Evolutionary conservation across 2,797 vertebrate genomes (phyloP).

Genomic region (Cynodonichthys magdalenae): DNA sequence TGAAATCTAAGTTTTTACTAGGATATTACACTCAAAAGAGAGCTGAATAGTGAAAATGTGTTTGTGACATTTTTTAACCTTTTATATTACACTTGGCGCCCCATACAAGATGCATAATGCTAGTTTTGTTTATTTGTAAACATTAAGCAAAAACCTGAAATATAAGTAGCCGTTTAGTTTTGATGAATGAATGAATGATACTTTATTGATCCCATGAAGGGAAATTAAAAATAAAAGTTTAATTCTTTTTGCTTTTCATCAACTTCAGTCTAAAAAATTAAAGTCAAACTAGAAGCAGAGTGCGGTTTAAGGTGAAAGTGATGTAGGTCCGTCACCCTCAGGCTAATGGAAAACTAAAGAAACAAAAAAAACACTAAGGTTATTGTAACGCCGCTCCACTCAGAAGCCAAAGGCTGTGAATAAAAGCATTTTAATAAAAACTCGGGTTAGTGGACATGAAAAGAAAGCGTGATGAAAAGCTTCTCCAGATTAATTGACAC

Average conservation of each 20-base stretch:
- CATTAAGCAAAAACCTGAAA: not conserved
- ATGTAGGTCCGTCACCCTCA: constrained; percentile 38
- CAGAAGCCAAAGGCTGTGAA: constrained; percentile 38
- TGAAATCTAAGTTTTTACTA: no score
- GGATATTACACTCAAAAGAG: no score
- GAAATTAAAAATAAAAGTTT: no score
- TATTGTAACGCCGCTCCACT: constrained; percentile 51
- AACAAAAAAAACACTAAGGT: constrained; percentile 35
- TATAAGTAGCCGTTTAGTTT: not conserved
- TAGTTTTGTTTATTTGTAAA: not conserved
- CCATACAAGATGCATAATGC: no score
- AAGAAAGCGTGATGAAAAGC: constrained; percentile 68
- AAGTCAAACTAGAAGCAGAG: constrained; percentile 18
- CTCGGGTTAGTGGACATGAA: constrained; percentile 61
- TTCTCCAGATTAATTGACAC: constrained; percentile 73
- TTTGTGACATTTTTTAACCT: no score
- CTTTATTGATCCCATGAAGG: no score
- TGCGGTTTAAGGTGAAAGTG: constrained; percentile 17
- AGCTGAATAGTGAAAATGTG: no score
- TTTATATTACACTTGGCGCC: no score
- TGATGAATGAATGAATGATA: no score
- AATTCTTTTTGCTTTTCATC: constrained; percentile 1
- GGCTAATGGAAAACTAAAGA: constrained; percentile 28
- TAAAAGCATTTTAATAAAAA: constrained; percentile 69
- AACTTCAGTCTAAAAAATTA: constrained; percentile 16